phyloP scores from a whole-genome alignment of 1,140 invertebrate genomes.

The Tetramorium alpestre region DNA sequence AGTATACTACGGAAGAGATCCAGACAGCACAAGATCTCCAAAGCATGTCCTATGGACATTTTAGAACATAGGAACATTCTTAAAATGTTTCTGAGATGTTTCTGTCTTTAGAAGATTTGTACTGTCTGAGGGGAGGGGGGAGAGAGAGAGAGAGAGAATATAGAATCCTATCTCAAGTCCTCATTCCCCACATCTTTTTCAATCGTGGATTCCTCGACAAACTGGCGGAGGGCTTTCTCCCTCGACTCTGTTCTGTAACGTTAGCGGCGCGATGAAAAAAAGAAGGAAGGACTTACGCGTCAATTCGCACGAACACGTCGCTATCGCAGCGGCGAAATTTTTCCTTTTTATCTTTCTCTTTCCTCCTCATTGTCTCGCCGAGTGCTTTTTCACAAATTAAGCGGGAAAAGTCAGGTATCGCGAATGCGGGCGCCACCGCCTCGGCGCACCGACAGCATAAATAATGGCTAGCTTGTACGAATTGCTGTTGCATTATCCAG shows the following conservation, averaged over 20 bases:
- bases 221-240: not conserved
- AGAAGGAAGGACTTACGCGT: slow-evolving; percentile 3
- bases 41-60: too few relatives aligned
- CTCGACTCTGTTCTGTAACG: too few relatives aligned
- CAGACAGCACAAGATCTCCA: too few relatives aligned
- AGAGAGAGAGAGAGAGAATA: not conserved
- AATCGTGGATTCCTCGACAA: slow-evolving; percentile 20
- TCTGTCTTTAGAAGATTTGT: too few relatives aligned
- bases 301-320: not conserved
- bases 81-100: too few relatives aligned
- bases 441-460: not conserved
- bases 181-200: not conserved
- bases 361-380: not conserved
- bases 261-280: not conserved
- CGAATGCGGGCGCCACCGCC: not conserved
- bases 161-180: not conserved
- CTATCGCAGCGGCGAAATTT: not conserved
- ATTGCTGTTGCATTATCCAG: not conserved
- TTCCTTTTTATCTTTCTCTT: not conserved
- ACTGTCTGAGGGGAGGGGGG: too few relatives aligned
- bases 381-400: not conserved
- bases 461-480: slow-evolving; percentile 16
- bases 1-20: not conserved
- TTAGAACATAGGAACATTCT: too few relatives aligned
- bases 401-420: not conserved